Base-by-base conservation (phyloP, 2,888 invertebrate genomes). In the Spodoptera littoralis region DNA sequence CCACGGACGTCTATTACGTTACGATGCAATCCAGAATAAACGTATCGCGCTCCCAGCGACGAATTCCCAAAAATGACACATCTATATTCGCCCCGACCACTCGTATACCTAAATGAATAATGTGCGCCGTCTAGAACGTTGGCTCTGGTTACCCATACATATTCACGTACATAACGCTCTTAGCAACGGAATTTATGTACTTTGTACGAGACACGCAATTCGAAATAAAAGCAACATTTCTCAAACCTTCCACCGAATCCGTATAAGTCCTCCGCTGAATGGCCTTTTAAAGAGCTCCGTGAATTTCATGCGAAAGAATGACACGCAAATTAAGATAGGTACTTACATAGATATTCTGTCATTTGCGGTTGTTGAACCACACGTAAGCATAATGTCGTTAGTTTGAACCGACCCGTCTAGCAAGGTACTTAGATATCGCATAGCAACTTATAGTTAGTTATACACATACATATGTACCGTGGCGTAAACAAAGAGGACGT, bases 401-500 rank as follows among this genome's bases (percentile, higher is more conserved):
- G 53, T 58, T 62, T 44, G 11, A 24, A 75, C 44, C 44, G 27
- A 13, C 50, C 22, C 47, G 50, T 49, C 44, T 59, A 43, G 30
- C 22, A 48, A 42, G 9, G 58, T 58, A 48, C 62, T 51, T 59
- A 70, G 50, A 51, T 62, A 70, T 64, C 56, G 70, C 74, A 76
- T 77, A 80, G 80, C 76, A 78, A 75, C 81, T 58, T 64, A 65
- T 57, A 71, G 11, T 4, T 44, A 54, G 30, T 67, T 50, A 59
- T 68, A 42, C 36, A 42, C 12, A 50, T 64, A 61, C 49, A 24
- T 67, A 56, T 54, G 60, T 73, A 11, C 9, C 56, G 67, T 74
- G 75, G 71, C 79, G 83, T 86, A 86, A 87, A 88, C 84, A 79
- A 77, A 73, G 71, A 69, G 69, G 84, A 84, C 68, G 70, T 71